Conservation (phyloP, 2,797 vertebrate species). For the Antennarius maculatus region DNA sequence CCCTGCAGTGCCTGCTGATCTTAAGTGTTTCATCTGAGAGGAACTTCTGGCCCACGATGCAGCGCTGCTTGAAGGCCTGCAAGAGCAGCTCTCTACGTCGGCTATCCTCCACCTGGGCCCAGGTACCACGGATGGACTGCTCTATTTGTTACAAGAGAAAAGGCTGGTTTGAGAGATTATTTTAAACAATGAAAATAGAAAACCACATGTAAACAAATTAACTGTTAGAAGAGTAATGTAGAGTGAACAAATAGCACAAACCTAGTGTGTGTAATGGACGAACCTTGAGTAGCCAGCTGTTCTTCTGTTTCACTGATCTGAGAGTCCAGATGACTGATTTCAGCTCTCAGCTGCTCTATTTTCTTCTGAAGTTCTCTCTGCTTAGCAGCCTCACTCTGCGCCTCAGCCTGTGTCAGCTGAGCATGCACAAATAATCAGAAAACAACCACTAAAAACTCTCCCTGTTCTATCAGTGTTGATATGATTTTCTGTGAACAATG, state of each 20-base stretch:
- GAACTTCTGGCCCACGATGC: conserved; percentile 42
- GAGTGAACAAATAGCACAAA: not conserved
- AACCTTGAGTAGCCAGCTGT: conserved; percentile 78
- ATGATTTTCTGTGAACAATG: not conserved
- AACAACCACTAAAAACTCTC: not conserved
- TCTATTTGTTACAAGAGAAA: conserved; percentile 61
- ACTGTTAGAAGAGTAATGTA: not conserved
- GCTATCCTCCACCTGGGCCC: conserved; percentile 69
- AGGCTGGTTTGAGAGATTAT: not conserved
- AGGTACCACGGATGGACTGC: conserved; percentile 60
- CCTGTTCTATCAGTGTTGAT: not conserved
- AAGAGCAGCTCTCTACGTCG: conserved; percentile 72
- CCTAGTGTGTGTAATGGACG: conserved; percentile 2
- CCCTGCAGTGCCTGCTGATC: conserved; percentile 64
- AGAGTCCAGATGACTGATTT: conserved; percentile 80
- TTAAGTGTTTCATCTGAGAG: conserved; percentile 60
- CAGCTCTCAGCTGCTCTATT: conserved; percentile 76
- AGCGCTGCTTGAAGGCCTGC: conserved; percentile 72
- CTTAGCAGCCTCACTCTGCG: conserved; percentile 70
- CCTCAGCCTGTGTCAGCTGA: conserved; percentile 68
- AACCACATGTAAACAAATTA: not conserved
- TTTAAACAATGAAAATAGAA: not conserved
- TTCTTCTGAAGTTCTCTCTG: conserved; percentile 74
- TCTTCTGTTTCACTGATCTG: conserved; percentile 79
- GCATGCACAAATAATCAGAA: conserved; percentile 13